Percentiles rank a stretch among this genome's conserved stretches.
phyloP scores from a whole-genome alignment of 2,113 vertebrate genomes.

The Scatophagus argus region DNA sequence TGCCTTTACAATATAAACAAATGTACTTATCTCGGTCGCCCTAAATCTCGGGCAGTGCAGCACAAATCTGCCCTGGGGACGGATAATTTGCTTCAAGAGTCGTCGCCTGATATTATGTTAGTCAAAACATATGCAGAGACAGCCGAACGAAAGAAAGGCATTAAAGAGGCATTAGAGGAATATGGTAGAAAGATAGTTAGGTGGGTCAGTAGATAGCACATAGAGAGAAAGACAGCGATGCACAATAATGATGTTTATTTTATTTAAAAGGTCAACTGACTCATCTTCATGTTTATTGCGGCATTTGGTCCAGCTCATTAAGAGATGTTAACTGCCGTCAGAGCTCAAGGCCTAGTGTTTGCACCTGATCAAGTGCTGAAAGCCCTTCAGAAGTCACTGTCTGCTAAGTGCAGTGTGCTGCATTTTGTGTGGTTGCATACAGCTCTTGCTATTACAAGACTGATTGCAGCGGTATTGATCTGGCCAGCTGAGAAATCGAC shows the following conservation, averaged over 20 bases:
- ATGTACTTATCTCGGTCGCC: conserved; percentile 34
- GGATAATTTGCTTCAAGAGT: conserved; percentile 54
- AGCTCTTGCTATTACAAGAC: conserved; percentile 44
- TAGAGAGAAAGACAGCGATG: conserved; percentile 1
- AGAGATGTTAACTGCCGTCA: conserved; percentile 9
- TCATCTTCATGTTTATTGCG: conserved; percentile 19
- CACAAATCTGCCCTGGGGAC: conserved; percentile 55
- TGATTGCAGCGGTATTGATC: conserved; percentile 68
- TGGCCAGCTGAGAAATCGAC: conserved; percentile 56
- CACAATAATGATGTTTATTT: conserved; percentile 27
- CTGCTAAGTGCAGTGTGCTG: conserved; percentile 26
- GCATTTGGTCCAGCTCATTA: conserved; percentile 38
- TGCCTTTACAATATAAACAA: conserved; percentile 51
- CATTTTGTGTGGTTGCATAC: conserved; percentile 49
- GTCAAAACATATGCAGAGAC: conserved; percentile 40
- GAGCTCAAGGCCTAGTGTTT: conserved; percentile 19
- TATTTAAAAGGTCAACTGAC: conserved; percentile 24
- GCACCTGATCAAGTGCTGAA: conserved; percentile 16
- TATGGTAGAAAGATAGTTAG: conserved; percentile 13
- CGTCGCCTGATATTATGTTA: conserved; percentile 38
- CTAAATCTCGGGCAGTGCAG: conserved; percentile 52
- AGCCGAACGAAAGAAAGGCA: background rate
- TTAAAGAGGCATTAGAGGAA: conserved; percentile 17
- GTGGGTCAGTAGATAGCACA: background rate
- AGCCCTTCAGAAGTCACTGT: conserved; percentile 25